Evolutionary conservation across 2,888 invertebrate species (phyloP).

Genomic region (Polymixis flavicincta): DNA sequence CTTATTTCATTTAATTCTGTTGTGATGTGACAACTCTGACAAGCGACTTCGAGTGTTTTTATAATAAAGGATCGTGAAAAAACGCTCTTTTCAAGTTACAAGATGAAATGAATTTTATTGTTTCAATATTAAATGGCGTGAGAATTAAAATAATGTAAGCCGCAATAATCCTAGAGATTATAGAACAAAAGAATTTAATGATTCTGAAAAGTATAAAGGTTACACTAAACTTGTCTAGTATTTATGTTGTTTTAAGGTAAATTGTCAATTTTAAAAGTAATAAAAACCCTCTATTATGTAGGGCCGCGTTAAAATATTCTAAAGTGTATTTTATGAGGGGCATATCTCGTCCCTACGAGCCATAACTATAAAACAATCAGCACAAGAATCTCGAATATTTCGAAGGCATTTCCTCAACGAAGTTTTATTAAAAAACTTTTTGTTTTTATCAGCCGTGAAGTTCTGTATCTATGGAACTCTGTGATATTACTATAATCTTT

Average conservation of each 20-base stretch:
- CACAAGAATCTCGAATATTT: conserved; percentile 56
- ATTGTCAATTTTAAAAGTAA: conserved; percentile 35
- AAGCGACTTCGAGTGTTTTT: conserved; percentile 68
- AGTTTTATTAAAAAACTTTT: conserved; percentile 65
- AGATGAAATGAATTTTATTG: conserved; percentile 46
- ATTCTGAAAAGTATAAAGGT: conserved; percentile 39
- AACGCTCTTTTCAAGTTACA: conserved; percentile 36
- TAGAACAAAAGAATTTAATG: conserved; percentile 36
- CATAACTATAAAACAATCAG: conserved; percentile 62
- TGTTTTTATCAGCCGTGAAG: conserved; percentile 50
- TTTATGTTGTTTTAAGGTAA: conserved; percentile 28
- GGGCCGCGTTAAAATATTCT: conserved; percentile 47
- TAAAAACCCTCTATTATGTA: conserved; percentile 23
- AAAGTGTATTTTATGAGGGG: conserved; percentile 52
- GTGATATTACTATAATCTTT: conserved; percentile 29
- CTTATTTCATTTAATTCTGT: conserved; percentile 83
- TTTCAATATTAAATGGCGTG: conserved; percentile 49
- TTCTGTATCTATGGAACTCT: conserved; percentile 35
- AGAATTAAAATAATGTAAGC: conserved; percentile 36
- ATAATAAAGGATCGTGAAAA: conserved; percentile 62
- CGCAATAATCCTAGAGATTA: conserved; percentile 49
- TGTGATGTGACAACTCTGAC: conserved; percentile 71
- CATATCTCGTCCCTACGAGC: conserved; percentile 45
- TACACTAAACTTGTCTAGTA: conserved; percentile 21
- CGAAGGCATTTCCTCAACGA: conserved; percentile 45